Base-by-base conservation (phyloP, 35 echinoderm and acorn worm species). In the Acanthaster planci region DNA sequence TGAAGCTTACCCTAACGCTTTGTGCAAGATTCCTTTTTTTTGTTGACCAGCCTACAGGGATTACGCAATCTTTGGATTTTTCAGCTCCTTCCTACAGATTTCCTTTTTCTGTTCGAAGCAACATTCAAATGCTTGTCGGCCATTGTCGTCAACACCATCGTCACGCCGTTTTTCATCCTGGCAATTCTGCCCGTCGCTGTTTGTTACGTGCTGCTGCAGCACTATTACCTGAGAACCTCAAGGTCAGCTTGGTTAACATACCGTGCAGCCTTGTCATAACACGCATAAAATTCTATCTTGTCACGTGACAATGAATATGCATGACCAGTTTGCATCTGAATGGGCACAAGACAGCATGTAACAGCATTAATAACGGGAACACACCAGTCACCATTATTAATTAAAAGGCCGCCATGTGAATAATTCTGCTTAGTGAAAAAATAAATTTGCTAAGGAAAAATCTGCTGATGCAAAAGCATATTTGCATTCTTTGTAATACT, bases 81-180 rank as follows among this genome's bases (percentile, higher is more conserved):
- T 19, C 80, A 82, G 80, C 32, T 57, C 36, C 15, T 82, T 5
- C 32, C 32, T 16, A 8, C 52, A 1, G 34, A 39, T 17, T n/a
- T 77, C 2, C 1, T 77, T 7, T 21, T 26, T 27, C 6, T 52
- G 67, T 7, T 51, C 30, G 59, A 52, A 37, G 39, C 85, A n/a
- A 29, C 23, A 7, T 44, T 78, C 17, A 82, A 89, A 6, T 89
- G 78, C 42, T 39, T 89, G 54, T 76, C 87, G 8, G 78, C 87
- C 37, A 40, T 89, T 1, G 19, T 93, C 8, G 91, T 93, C 8
- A 93, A 93, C 54, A 78, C 80, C n/a, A 60, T 93, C 60, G 81
- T 93, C 8, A 88, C 86, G 0, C 86, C 80, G 0, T 39, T 89
- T 29, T 93, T 93, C 81, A 50, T 93, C 4, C 23, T 83, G 26